A percentile compares a stretch with the other conserved stretches of the same genome.
These are phyloP conservation scores for Incurvaria masculella DNA, from an alignment of 2,888 invertebrate species.

Conservation along the genomic window DNA sequence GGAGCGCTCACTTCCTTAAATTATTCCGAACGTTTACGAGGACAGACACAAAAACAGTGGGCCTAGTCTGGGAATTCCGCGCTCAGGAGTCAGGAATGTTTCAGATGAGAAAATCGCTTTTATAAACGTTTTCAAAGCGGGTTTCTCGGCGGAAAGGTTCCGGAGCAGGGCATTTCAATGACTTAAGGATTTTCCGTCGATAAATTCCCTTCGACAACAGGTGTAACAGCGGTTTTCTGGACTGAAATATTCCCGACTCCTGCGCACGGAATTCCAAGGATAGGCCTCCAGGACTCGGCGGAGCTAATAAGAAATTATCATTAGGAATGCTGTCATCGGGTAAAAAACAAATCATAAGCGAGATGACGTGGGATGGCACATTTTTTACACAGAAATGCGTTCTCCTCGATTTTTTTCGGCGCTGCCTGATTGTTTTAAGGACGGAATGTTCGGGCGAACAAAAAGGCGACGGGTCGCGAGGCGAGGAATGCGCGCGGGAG, in stretches of 20 bases:
- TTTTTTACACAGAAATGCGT: conserved; percentile 47
- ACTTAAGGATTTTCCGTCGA: too few species aligned
- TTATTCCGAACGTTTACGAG: conserved; percentile 55
- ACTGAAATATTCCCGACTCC: too few species aligned
- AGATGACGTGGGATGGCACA: conserved; percentile 29
- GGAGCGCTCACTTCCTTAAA: conserved; percentile 54
- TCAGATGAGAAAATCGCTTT: too few species aligned
- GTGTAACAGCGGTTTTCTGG: too few species aligned
- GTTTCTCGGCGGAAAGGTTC: too few species aligned
- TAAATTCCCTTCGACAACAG: too few species aligned
- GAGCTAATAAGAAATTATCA: conserved; percentile 57
- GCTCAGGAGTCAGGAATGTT: too few species aligned
- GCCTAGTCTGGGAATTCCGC: too few species aligned
- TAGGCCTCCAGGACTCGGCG: too few species aligned
- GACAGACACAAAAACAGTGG: conserved; percentile 50
- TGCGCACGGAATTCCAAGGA: too few species aligned
- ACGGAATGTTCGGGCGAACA: conserved; percentile 24
- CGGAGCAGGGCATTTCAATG: too few species aligned
- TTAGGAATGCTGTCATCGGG: conserved; percentile 36
- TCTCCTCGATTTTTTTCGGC: conserved; percentile 34
- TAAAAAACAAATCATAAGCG: conserved; percentile 43
- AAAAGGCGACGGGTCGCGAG: conserved; percentile 19
- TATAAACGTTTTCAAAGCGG: too few species aligned
- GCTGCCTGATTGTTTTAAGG: conserved; percentile 41
- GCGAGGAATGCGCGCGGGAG: conserved; percentile 26